Evolutionary conservation across 53 echinoderm and acorn worm species (phyloP), one percentile per base, ranked within the genome.

Genomic region (Henricia sp.): DNA sequence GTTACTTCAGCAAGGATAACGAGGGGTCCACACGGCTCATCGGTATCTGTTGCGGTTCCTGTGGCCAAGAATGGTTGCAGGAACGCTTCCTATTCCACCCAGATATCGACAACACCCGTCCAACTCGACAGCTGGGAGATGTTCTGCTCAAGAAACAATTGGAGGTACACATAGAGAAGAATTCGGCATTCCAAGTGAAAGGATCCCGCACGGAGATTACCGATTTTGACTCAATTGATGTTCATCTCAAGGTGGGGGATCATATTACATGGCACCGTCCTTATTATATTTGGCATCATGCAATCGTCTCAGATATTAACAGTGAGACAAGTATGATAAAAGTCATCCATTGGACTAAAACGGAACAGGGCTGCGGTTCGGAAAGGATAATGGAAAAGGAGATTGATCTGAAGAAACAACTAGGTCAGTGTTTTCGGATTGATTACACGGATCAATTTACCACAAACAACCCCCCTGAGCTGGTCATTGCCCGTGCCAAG

Each of bases 401-500:
- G 33, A 19, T 35, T 23, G 42, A 52, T 6, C 37, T 90, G 8
- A 14, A n/a, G 13, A 55, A 27, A 11, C 37, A 70, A 33, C 29
- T 54, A 13, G 63, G 82, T 37, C 58, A 63, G 2, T 71, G 82
- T 72, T 90, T 70, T 42, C 72, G 82, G 16, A 71, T 82, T 17
- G 70, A 72, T 33, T 90, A 90, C 29, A 34, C 68, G 3, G 34
- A 78, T 0, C 71, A 90, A 34, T 52, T 90, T 0, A 55, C 37
- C n/a, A 17, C 67, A 33, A 24, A 35, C 8, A 83, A 90, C 28
- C 44, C 77, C 12, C 13, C 82, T 2, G 82, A 85, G 51, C 40
- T 90, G 35, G 90, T 90, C 16, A 42, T 90, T 32, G 68, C 85
- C 28, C 70, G 90, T n/a, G 90, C 85, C 14, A 58, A 53, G 5